phyloP scores from a whole-genome alignment of 2,797 vertebrate species.

The Pygocentrus nattereri region DNA sequence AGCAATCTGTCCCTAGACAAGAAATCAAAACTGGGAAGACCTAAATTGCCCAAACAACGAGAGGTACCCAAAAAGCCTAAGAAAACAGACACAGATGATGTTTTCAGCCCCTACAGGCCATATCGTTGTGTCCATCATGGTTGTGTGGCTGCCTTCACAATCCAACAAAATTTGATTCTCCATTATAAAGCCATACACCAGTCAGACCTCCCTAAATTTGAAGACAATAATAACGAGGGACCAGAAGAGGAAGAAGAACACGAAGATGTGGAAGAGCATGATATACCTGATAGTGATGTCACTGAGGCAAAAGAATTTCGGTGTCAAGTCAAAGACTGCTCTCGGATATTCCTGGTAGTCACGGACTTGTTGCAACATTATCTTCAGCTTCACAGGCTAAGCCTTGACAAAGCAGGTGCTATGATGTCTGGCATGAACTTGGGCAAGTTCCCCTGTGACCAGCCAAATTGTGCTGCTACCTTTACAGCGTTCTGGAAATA shows the following conservation, averaged over 20 bases:
- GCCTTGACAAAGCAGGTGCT: conserved; percentile 83
- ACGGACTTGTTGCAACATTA: conserved; percentile 93
- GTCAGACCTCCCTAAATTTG: conserved; percentile 86
- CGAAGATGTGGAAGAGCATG: conserved; percentile 70
- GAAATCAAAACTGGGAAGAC: conserved; percentile 59
- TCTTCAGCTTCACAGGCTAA: conserved; percentile 90
- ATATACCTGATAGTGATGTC: conserved; percentile 75
- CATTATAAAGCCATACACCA: conserved; percentile 96
- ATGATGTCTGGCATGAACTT: conserved; percentile 81
- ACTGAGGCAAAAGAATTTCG: conserved; percentile 86
- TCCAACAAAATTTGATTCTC: conserved; percentile 97
- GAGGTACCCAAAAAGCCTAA: conserved; percentile 70
- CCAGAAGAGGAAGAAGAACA: conserved; percentile 67
- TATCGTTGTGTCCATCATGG: conserved; percentile 95
- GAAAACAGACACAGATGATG: conserved; percentile 75
- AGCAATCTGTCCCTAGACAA: conserved; percentile 61
- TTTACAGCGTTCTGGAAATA: conserved; percentile 90
- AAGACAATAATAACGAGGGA: conserved; percentile 85
- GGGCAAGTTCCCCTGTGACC: conserved; percentile 90
- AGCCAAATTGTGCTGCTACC: conserved; percentile 83
- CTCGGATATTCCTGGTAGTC: conserved; percentile 91
- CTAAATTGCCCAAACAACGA: conserved; percentile 55
- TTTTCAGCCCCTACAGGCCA: conserved; percentile 87
- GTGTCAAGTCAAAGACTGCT: conserved; percentile 94
- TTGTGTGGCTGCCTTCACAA: conserved; percentile 93